A percentile compares a stretch with the other conserved stretches of the same genome.
Conservation (phyloP, 2,888 invertebrate genomes). For the Mylabris sibirica region DNA sequence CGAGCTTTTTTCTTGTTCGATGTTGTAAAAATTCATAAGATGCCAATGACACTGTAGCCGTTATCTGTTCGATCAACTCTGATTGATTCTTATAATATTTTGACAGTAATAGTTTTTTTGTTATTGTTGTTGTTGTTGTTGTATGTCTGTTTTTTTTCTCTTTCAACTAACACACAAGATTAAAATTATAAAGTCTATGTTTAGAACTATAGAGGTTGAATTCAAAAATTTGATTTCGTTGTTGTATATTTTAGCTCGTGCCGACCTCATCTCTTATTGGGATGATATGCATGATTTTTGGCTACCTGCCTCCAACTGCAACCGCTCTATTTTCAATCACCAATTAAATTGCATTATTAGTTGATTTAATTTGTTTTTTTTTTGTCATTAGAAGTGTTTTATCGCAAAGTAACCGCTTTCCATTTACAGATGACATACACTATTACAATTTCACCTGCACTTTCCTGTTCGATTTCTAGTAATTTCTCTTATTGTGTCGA, state of each 20-base stretch:
- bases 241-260: slow-evolving; percentile 4
- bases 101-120: background rate
- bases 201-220: slow-evolving; percentile 7
- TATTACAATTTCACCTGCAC: slow-evolving; percentile 53
- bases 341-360: slow-evolving; percentile 45
- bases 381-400: slow-evolving; percentile 18
- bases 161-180: background rate
- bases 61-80: background rate
- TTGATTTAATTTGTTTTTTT: slow-evolving; percentile 17
- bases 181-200: slow-evolving; percentile 7
- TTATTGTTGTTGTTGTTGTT: background rate
- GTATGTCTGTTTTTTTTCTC: too few relatives aligned
- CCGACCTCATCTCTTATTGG: slow-evolving; percentile 45
- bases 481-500: slow-evolving; percentile 49
- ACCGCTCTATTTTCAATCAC: slow-evolving; percentile 47
- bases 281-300: slow-evolving; percentile 46
- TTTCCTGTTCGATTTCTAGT: slow-evolving; percentile 59
- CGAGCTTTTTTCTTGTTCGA: background rate
- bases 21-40: background rate
- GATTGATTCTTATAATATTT: slow-evolving; percentile 4
- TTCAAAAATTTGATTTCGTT: background rate
- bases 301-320: slow-evolving; percentile 42
- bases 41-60: background rate
- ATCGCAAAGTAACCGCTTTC: slow-evolving; percentile 42
- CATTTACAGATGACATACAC: slow-evolving; percentile 49